phyloP scores from a whole-genome alignment of 2,888 invertebrate species.

The Stenoptilia bipunctidactyla region DNA sequence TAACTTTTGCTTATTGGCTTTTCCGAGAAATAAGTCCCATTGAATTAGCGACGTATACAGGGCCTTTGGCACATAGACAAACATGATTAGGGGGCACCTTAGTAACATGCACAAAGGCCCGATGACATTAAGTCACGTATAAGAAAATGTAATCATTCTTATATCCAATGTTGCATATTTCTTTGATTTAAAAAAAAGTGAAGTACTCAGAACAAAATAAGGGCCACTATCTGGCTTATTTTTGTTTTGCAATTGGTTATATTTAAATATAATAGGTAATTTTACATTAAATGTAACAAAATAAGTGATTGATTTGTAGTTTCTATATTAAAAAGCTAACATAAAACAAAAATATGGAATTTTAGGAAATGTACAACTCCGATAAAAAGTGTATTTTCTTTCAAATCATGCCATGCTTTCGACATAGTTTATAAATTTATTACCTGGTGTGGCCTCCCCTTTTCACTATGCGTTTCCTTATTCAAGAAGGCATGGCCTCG shows the following conservation, averaged over 20 bases:
- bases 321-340: neutral
- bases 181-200: no score
- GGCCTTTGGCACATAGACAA: no score
- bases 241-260: neutral
- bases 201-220: no score
- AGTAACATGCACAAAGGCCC: no score
- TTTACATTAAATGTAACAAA: neutral
- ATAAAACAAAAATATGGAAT: neutral
- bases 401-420: neutral
- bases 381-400: neutral
- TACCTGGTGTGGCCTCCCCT: neutral
- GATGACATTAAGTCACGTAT: no score
- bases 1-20: no score
- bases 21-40: no score
- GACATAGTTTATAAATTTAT: neutral
- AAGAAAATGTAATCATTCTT: no score
- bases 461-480: slow-evolving; percentile 7
- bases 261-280: neutral
- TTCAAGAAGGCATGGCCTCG: neutral
- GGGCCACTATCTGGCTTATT: neutral
- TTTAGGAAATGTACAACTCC: neutral
- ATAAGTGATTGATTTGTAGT: neutral
- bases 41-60: no score
- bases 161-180: no score
- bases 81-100: no score